Base-by-base conservation (phyloP, 2,113 vertebrate genomes). In the Marcusenius ussheri region DNA sequence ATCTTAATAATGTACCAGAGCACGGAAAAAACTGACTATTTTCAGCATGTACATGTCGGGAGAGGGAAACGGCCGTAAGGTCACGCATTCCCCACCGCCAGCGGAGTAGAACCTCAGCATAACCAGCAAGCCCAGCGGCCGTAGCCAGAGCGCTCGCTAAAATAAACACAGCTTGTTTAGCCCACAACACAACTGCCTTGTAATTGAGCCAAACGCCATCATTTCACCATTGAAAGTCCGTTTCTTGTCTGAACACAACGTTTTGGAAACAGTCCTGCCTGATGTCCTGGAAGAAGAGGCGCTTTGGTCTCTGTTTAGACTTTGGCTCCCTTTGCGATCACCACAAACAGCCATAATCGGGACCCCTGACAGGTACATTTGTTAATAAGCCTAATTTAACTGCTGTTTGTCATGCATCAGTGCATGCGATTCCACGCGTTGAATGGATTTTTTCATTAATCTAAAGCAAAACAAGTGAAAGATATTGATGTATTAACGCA, bases 151-250 rank as follows among this genome's bases (percentile, higher is more conserved):
- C 49, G 15, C 45, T 90, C 8, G 3, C 88, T 35, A 89, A 94
- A 93, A 94, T 91, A 91, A 93, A 92, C 89, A 27, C 27, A 4
- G 21, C 88, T 91, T 95, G 95, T 95, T 95, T 95, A 90, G 70
- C 91, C 92, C 92, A 93, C 91, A 95, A 95, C 94, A 95, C 58
- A 6, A 35, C 87, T 11, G 89, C 53, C 94, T 93, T 91, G 89
- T 92, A 87, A 91, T 47, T 91, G 86, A 92, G 93, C 92, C 90
- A 88, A 70, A 90, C 90, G 89, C 90, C 2, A 6, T n/a, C 83
- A 89, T 90, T 92, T 92, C 74, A 87, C 89, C 21, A 56, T 89
- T 88, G 88, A 91, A 74, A 50, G 91, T 91, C 15, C 58, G 77
- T 90, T 89, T 91, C 84, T 88, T 85, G 91, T 89, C 88, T 88